These are phyloP conservation scores for Belgica antarctica DNA, from an alignment of 2,888 invertebrate species.

Conservation along the genomic window DNA sequence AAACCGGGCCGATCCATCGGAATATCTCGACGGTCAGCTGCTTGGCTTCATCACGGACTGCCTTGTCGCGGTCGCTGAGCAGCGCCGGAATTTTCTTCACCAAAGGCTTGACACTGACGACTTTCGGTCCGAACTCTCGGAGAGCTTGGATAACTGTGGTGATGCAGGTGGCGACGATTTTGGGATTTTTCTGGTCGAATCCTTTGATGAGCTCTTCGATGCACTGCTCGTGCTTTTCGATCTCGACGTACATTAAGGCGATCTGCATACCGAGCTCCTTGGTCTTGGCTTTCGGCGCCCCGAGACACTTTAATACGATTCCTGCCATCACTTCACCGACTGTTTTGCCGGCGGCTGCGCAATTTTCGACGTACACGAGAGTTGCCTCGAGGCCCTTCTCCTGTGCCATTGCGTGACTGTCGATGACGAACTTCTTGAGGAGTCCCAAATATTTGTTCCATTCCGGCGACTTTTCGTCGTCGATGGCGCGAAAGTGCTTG, in stretches of 20 bases:
- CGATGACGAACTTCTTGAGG: conserved; percentile 90
- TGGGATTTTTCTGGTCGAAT: conserved; percentile 93
- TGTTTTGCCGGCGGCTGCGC: conserved; percentile 80
- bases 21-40: conserved; percentile 82
- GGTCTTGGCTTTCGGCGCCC: conserved; percentile 86
- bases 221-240: conserved; percentile 88
- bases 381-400: conserved; percentile 94
- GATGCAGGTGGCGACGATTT: conserved; percentile 84
- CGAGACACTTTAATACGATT: conserved; percentile 88
- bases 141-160: conserved; percentile 72
- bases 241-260: conserved; percentile 90
- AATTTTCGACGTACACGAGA: conserved; percentile 86
- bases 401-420: conserved; percentile 92
- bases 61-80: conserved; percentile 87
- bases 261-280: conserved; percentile 88
- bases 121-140: conserved; percentile 89
- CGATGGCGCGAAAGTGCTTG: conserved; percentile 81
- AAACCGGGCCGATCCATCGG: conserved; percentile 80
- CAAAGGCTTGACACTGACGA: conserved; percentile 81
- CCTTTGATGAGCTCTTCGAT: conserved; percentile 91
- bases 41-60: conserved; percentile 89
- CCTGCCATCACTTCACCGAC: conserved; percentile 86
- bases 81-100: conserved; percentile 82
- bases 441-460: conserved; percentile 88
- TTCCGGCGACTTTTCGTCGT: conserved; percentile 91